A percentile compares a stretch with the other conserved stretches of the same genome.
phyloP scores from a whole-genome alignment of 1,140 invertebrate genomes.

The Drosophila equinoxialis region DNA sequence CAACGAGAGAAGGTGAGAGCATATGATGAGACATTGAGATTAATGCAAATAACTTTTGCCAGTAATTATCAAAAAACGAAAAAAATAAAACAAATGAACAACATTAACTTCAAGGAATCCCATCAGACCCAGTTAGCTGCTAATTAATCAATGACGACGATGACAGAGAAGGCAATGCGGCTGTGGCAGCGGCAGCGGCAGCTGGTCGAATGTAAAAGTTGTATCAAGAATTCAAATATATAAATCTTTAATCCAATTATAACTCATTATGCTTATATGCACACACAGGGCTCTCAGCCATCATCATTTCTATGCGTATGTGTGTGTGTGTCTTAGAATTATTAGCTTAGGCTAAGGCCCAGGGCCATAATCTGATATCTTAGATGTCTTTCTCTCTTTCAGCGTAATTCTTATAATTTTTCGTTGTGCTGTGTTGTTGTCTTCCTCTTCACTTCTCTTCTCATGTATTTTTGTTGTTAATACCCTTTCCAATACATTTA shows the following conservation, averaged over 20 bases:
- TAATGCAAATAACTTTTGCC: constrained; percentile 50
- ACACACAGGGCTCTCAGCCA: constrained; percentile 45
- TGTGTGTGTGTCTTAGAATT: constrained; percentile 45
- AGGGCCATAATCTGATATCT: constrained; percentile 76
- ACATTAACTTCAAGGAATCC: constrained; percentile 29
- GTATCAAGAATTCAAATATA: constrained; percentile 62
- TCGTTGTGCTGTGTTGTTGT: constrained; percentile 19
- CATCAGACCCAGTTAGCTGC: constrained; percentile 31
- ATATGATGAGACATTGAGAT: constrained; percentile 45
- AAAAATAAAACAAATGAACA: background rate
- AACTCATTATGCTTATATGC: constrained; percentile 79
- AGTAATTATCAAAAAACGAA: constrained; percentile 28
- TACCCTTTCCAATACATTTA: background rate
- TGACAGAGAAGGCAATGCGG: constrained; percentile 27
- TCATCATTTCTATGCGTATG: constrained; percentile 16
- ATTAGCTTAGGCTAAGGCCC: constrained; percentile 71
- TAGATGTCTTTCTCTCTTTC: constrained; percentile 66
- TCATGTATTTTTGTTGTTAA: background rate
- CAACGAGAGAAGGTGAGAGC: constrained; percentile 20
- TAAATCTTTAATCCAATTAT: constrained; percentile 81
- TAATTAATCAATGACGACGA: constrained; percentile 64
- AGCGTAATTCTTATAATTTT: constrained; percentile 76
- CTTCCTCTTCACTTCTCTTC: background rate
- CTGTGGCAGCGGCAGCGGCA: constrained; percentile 21
- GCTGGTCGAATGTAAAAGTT: constrained; percentile 49